Conservation (phyloP, 2,888 invertebrate genomes). For the Synergus japonicus region DNA sequence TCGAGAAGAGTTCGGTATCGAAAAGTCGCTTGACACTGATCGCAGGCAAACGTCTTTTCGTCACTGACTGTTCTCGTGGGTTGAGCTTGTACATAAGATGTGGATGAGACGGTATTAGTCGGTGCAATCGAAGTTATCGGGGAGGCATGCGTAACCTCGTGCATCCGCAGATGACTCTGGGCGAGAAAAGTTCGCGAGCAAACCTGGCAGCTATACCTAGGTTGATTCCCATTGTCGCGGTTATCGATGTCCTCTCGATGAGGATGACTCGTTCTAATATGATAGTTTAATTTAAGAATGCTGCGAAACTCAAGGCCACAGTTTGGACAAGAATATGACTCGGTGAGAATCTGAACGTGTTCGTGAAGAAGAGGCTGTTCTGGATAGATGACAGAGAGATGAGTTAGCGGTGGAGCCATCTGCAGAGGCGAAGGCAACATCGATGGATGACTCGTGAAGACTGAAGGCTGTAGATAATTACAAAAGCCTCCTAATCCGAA, state of each 20-base stretch:
- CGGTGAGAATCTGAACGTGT: slow-evolving; percentile 67
- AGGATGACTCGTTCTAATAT: slow-evolving; percentile 70
- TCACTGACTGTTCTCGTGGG: slow-evolving; percentile 42
- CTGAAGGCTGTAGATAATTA: slow-evolving; percentile 66
- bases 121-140: slow-evolving; percentile 42
- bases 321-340: slow-evolving; percentile 70
- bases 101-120: slow-evolving; percentile 42
- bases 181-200: slow-evolving; percentile 71
- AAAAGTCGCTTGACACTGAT: slow-evolving; percentile 73
- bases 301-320: slow-evolving; percentile 74
- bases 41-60: slow-evolving; percentile 72
- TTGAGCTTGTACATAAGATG: slow-evolving; percentile 42
- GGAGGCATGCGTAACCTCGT: slow-evolving; percentile 69
- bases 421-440: slow-evolving; percentile 66
- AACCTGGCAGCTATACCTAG: slow-evolving; percentile 68
- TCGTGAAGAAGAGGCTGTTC: slow-evolving; percentile 62
- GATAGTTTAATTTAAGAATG: slow-evolving; percentile 72
- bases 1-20: slow-evolving; percentile 75
- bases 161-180: slow-evolving; percentile 70
- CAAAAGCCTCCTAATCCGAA: slow-evolving; percentile 59
- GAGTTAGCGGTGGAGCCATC: slow-evolving; percentile 56
- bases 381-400: slow-evolving; percentile 51
- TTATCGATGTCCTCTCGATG: slow-evolving; percentile 52
- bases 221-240: slow-evolving; percentile 54
- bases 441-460: slow-evolving; percentile 67